Evolutionary conservation across 2,888 invertebrate genomes (phyloP).

Genomic region (Phorcus lineatus): DNA sequence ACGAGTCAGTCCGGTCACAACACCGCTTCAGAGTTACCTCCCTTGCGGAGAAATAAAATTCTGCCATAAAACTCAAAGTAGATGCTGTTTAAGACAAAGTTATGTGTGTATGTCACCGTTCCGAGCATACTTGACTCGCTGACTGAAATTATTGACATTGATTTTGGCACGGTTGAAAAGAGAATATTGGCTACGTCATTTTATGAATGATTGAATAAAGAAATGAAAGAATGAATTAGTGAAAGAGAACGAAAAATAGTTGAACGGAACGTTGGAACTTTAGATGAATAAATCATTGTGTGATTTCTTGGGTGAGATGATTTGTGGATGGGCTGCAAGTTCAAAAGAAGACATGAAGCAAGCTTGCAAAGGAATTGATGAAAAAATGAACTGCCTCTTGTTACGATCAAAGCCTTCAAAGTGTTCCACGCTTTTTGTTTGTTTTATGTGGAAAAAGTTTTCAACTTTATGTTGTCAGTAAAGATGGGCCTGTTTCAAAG

Average conservation of each 20-base stretch:
- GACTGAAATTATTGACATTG: slow-evolving; percentile 1
- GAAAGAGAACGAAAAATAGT: not conserved
- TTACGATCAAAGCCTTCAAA: too few relatives aligned
- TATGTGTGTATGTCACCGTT: not conserved
- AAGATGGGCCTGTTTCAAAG: not conserved
- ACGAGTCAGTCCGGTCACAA: not conserved
- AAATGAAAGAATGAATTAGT: slow-evolving; percentile 5
- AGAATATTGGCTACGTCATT: not conserved
- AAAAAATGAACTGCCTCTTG: too few relatives aligned
- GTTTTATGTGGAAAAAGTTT: too few relatives aligned
- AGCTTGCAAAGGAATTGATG: too few relatives aligned
- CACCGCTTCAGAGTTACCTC: not conserved
- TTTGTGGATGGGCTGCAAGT: too few relatives aligned
- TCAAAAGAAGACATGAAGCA: too few relatives aligned
- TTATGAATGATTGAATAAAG: not conserved
- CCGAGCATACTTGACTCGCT: not conserved
- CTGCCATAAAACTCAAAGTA: not conserved
- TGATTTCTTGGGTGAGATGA: too few relatives aligned
- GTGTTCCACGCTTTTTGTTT: too few relatives aligned
- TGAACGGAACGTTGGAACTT: too few relatives aligned
- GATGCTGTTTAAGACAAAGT: not conserved
- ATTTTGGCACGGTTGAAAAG: not conserved
- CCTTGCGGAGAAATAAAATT: slow-evolving; percentile 5
- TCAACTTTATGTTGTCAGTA: too few relatives aligned
- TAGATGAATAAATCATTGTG: too few relatives aligned